These are phyloP conservation scores for Hapalemur alaotrensis DNA, from an alignment of 2,797 vertebrate species.

Conservation along the genomic window DNA sequence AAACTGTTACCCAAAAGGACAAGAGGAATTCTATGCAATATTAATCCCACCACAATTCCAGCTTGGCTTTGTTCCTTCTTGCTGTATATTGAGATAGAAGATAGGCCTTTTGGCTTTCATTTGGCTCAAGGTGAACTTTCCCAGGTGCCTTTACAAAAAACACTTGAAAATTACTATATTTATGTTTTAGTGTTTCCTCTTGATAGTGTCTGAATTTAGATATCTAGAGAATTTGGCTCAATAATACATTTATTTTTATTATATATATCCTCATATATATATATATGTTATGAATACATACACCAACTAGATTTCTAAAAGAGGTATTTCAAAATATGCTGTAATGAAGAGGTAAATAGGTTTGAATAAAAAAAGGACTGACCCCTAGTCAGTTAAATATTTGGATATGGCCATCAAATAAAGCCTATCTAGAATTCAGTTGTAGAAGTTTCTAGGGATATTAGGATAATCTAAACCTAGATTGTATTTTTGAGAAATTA, in stretches of 20 bases:
- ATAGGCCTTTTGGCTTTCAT: not conserved
- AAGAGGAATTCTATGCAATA: not conserved
- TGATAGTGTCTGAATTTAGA: not conserved
- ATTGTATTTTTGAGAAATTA: constrained; percentile 16
- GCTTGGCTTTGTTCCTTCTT: not conserved
- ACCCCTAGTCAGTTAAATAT: not conserved
- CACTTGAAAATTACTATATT: not conserved
- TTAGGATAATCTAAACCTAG: not conserved
- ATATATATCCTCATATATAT: not conserved
- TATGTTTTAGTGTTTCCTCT: not conserved
- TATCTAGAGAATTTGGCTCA: not conserved
- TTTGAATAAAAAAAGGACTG: not conserved
- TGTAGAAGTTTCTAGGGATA: not conserved
- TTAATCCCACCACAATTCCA: not conserved
- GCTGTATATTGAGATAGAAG: not conserved
- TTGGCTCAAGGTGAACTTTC: not conserved
- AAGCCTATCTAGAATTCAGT: not conserved
- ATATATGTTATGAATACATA: not conserved
- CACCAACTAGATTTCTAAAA: not conserved
- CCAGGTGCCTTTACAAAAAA: not conserved
- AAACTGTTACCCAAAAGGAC: not conserved
- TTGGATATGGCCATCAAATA: not conserved
- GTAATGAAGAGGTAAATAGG: not conserved
- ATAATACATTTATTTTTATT: not conserved
- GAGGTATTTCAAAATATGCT: not conserved